Base-by-base conservation (phyloP, 2,113 vertebrate genomes). In the Notiomystis cincta region DNA sequence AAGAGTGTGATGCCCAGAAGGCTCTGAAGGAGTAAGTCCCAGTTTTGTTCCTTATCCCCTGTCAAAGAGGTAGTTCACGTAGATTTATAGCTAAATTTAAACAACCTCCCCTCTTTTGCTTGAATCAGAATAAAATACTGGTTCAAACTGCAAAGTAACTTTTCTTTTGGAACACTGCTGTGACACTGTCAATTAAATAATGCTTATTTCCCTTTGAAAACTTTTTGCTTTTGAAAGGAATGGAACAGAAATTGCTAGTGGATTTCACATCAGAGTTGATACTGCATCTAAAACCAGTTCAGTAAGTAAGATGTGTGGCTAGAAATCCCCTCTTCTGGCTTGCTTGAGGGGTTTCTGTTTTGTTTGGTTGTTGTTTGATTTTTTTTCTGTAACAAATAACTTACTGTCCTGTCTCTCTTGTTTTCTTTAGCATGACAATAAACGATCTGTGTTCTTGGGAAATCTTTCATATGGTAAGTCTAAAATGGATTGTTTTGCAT, bases 401-500 rank as follows among this genome's bases (percentile, higher is more conserved):
- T 71, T 65, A 28, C 35, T 87, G 2, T 61, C 30, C 78, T 61
- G 1, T n/a, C 22, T 88, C 50, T 64, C 60, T 97, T 60, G 5
- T 88, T 89, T 95, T 80, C 86, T 95, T 48, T 92, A 99, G 99
- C 98, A 99, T 47, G 98, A 99, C 90, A 98, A 98, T 93, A 99
- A 99, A 79, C 97, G 98, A 64, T 99, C 99, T 0, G 71, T 99
- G 9, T 99, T 99, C 77, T 97, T 99, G 86, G 99, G 99, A 70
- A 99, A 99, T 84, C 98, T 99, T 18, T 80, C 99, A 0, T 99
- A 99, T 9, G 99, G 99, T 99, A 97, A 99, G 99, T 97, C 54
- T 65, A 38, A 48, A 78, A 45, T 70, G 35, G 20, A 40, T 47
- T 56, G 38, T 69, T 57, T 4, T 1, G 15, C 51, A 11, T 64